Percentiles rank a stretch among this genome's conserved stretches.
Conservation (phyloP, 1,140 invertebrate species). For the Phymastichus coffea region DNA sequence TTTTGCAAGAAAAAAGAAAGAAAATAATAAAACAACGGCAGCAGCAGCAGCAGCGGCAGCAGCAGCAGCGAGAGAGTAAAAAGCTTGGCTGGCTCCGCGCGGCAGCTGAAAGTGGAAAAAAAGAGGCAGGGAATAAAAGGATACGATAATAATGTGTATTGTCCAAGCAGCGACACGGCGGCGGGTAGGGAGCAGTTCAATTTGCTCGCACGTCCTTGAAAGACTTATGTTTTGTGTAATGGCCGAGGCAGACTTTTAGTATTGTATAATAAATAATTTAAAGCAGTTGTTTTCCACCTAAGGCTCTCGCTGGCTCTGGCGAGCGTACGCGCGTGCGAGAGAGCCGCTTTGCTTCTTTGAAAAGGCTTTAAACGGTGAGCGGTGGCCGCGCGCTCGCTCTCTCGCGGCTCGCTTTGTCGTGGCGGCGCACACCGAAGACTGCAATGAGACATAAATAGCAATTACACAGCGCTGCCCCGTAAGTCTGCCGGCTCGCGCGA, state of each 20-base stretch:
- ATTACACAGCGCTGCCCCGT: constrained; percentile 39
- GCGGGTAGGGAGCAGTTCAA: constrained; percentile 24
- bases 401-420: constrained; percentile 38
- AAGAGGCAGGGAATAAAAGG: constrained; percentile 19
- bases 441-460: constrained; percentile 54
- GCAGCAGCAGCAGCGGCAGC: background rate
- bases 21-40: background rate
- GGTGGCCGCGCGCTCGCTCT: constrained; percentile 41
- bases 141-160: constrained; percentile 30
- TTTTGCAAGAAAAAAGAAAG: background rate
- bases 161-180: too few species aligned
- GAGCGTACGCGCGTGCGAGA: background rate
- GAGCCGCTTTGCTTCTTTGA: constrained; percentile 23
- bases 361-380: constrained; percentile 46
- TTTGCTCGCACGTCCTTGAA: constrained; percentile 30
- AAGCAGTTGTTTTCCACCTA: constrained; percentile 31
- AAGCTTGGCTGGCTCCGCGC: background rate
- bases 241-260: constrained; percentile 28
- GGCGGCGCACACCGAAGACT: constrained; percentile 37
- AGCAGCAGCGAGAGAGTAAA: background rate
- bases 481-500: constrained; percentile 22
- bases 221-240: constrained; percentile 31
- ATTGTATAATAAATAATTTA: constrained; percentile 34
- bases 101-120: background rate
- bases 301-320: background rate